Percentiles rank a stretch among this genome's conserved stretches.
phyloP scores from a whole-genome alignment of 2,113 vertebrate genomes.

The Heterotilapia buettikoferi region DNA sequence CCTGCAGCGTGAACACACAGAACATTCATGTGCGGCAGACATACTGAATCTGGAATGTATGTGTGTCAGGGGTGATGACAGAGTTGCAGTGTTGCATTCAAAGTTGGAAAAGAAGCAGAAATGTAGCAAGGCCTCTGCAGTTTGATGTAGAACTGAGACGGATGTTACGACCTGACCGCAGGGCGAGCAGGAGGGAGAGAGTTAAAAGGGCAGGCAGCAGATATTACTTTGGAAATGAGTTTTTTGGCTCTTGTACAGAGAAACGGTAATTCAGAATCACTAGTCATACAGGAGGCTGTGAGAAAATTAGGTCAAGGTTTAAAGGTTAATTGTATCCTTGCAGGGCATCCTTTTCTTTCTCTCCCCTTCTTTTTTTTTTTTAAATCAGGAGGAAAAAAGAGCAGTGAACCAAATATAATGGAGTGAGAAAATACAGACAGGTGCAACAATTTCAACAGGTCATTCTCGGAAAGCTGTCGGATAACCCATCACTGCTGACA shows the following conservation, averaged over 20 bases:
- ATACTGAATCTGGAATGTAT: background rate
- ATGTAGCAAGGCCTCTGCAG: background rate
- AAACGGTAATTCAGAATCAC: background rate
- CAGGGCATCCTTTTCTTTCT: background rate
- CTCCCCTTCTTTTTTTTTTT: background rate
- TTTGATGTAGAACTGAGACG: background rate
- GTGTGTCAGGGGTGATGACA: background rate
- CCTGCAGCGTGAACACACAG: background rate
- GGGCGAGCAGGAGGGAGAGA: background rate
- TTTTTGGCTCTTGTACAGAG: background rate
- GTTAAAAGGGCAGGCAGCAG: background rate
- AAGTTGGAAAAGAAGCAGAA: background rate
- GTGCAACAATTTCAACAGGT: background rate
- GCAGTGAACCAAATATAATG: background rate
- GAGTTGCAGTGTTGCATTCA: background rate
- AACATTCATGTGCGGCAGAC: background rate
- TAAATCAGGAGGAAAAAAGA: background rate
- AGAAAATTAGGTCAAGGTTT: constrained; percentile 9
- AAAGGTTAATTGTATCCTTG: constrained; percentile 37
- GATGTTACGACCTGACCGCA: background rate
- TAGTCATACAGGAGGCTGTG: background rate
- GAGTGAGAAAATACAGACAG: background rate
- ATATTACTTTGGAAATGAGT: background rate
- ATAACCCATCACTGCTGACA: background rate
- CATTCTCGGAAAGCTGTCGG: background rate